Evolutionary conservation across 1,140 invertebrate species (phyloP), one percentile per base, ranked within the genome.

Genomic region (Macrostomum lignano): DNA sequence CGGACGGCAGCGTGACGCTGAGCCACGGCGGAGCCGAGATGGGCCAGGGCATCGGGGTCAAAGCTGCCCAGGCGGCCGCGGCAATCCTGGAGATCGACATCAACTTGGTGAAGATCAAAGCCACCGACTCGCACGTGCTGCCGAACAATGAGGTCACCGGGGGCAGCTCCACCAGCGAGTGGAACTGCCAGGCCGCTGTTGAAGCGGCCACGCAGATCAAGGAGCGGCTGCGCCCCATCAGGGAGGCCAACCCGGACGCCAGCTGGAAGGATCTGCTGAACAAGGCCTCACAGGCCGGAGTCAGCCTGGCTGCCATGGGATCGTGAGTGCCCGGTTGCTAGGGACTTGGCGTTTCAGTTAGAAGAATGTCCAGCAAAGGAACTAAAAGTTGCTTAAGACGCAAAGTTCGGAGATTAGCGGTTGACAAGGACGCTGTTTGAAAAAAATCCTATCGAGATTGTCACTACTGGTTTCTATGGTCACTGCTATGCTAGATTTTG

Each of bases 1-100:
- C n/a, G 2, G 74, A 78, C 58, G 74, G 73, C 9, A 69, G 70
- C 0, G 71, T 79, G 1, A 60, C 66, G 1, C 59, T 79, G 21
- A 60, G 63, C 10, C 72, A 76, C 44, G 72, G 68, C 30, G 74
- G 73, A 20, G 67, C 75, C 24, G 75, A 82, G 64, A 71, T 72
- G 55, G 76, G 75, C 7, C 75, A 79, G 62, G 75, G 76, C 2
- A 67, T 79, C 29, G 3, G 20, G 39, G 15, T 7, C 32, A 37
- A 75, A 69, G 64, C 68, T 7, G 67, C 68, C 11, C 74, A 79
- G 64, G 68, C 72, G 2, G 71, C 66, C 36, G 73, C 74, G 0
- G 63, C 71, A 44, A 64, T 61, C 1, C 48, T 81, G 2, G 70
- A 68, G 6, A 67, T 79, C 26, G 66, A 71, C 11, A 37, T 78